phyloP scores from a whole-genome alignment of 2,797 vertebrate genomes.

The Potorous gilbertii region DNA sequence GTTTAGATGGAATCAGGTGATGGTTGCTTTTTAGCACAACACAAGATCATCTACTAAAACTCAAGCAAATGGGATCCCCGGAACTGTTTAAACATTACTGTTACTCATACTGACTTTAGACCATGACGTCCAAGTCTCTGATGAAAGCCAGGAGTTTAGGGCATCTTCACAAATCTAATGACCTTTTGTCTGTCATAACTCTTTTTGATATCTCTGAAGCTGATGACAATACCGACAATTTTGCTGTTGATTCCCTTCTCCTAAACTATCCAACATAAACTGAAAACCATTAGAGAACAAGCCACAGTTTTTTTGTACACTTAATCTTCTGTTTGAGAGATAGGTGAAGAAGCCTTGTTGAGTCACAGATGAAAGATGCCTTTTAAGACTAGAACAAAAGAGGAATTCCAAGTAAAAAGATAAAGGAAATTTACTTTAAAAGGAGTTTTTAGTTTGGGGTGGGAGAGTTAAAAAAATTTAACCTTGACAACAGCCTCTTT shows the following conservation, averaged over 20 bases:
- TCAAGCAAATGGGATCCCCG: not conserved
- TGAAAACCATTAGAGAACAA: not conserved
- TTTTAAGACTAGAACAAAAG: conserved; percentile 66
- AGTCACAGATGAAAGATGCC: conserved; percentile 73
- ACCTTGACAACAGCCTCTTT: conserved; percentile 23
- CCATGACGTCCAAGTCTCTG: not conserved
- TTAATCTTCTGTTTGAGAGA: conserved; percentile 53
- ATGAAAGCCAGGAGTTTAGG: not conserved
- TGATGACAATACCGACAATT: not conserved
- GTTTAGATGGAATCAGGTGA: not conserved
- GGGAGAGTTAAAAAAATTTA: conserved; percentile 3
- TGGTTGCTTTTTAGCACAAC: not conserved
- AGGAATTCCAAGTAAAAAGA: conserved; percentile 65
- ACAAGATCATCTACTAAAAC: not conserved
- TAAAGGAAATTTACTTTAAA: conserved; percentile 46
- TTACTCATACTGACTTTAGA: not conserved
- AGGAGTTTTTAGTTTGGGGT: conserved; percentile 49
- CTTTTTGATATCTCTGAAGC: not conserved
- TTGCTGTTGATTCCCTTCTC: not conserved
- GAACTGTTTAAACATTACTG: not conserved
- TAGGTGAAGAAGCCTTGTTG: conserved; percentile 47
- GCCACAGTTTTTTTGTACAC: not conserved
- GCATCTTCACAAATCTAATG: not conserved
- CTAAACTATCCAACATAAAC: not conserved
- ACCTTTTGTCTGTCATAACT: not conserved